Conservation (phyloP, 2,797 vertebrate species). For the Champsocephalus esox region DNA sequence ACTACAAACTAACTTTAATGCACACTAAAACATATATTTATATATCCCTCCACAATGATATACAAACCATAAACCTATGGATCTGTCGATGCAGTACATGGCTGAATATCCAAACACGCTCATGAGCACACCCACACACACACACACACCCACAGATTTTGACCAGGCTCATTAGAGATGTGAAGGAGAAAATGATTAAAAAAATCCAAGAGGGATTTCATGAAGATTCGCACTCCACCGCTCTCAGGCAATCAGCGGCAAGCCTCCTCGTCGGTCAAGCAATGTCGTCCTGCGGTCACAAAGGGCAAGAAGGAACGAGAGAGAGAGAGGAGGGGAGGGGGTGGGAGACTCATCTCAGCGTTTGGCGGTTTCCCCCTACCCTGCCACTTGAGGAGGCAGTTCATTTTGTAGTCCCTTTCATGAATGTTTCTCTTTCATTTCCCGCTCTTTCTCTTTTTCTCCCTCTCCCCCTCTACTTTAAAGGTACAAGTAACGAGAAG, state of each 20-base stretch:
- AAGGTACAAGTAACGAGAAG: slow-evolving; percentile 72
- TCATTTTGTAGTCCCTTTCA: slow-evolving; percentile 83
- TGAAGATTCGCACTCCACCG: slow-evolving; percentile 75
- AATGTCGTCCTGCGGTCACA: slow-evolving; percentile 68
- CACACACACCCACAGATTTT: slow-evolving; percentile 37
- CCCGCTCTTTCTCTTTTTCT: slow-evolving; percentile 41
- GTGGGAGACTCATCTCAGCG: slow-evolving; percentile 58
- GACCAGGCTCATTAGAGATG: slow-evolving; percentile 71
- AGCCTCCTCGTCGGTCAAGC: slow-evolving; percentile 65
- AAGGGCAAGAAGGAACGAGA: slow-evolving; percentile 56
- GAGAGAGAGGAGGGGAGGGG: slow-evolving; percentile 15
- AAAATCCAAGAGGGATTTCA: slow-evolving; percentile 70
- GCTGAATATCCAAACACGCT: slow-evolving; percentile 27
- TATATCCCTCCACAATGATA: neutral
- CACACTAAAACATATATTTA: neutral
- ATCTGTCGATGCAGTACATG: neutral
- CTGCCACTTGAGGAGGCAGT: slow-evolving; percentile 69
- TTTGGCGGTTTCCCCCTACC: slow-evolving; percentile 64
- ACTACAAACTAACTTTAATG: neutral
- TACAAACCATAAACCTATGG: neutral
- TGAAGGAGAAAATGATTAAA: slow-evolving; percentile 74
- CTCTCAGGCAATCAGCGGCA: slow-evolving; percentile 79
- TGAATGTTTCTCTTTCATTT: slow-evolving; percentile 83
- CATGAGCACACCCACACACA: neutral
- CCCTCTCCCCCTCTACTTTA: slow-evolving; percentile 62